These are phyloP conservation scores for Saxicola maurus DNA, from an alignment of 2,797 vertebrate genomes.

Conservation along the genomic window DNA sequence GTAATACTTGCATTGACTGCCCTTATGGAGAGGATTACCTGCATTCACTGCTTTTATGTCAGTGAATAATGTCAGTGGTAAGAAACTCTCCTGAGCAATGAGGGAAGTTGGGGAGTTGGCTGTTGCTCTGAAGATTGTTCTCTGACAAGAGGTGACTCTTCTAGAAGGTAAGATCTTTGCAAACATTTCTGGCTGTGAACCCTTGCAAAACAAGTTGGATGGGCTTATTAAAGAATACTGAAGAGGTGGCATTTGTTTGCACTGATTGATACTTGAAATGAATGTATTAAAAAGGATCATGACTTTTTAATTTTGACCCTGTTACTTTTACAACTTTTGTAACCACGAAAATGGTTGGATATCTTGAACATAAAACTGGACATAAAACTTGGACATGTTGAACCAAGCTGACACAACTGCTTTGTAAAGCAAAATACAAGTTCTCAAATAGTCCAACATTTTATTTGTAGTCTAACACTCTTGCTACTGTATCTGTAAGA, in stretches of 20 bases:
- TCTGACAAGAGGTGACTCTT: not conserved
- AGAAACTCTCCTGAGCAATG: not conserved
- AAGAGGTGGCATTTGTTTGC: not conserved
- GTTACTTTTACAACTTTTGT: not conserved
- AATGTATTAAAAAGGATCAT: not conserved
- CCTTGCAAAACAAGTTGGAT: not conserved
- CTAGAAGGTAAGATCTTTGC: conserved; percentile 12
- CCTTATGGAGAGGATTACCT: not conserved
- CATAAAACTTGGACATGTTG: not conserved
- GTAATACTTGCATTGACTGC: not conserved
- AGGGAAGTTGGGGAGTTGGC: not conserved
- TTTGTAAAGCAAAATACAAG: not conserved
- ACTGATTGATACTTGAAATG: not conserved
- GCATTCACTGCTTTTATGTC: not conserved
- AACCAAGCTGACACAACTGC: not conserved
- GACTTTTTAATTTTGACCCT: not conserved
- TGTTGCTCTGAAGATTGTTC: not conserved
- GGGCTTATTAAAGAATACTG: not conserved
- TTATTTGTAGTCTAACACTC: not conserved
- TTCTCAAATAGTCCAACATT: not conserved
- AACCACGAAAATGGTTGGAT: not conserved
- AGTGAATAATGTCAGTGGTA: not conserved
- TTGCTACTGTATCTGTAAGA: not conserved
- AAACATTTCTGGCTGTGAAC: not conserved
- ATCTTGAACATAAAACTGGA: not conserved